A percentile compares a stretch with the other conserved stretches of the same genome.
phyloP scores from a whole-genome alignment of 2,113 vertebrate genomes.

The Thoracochromis brauschi region DNA sequence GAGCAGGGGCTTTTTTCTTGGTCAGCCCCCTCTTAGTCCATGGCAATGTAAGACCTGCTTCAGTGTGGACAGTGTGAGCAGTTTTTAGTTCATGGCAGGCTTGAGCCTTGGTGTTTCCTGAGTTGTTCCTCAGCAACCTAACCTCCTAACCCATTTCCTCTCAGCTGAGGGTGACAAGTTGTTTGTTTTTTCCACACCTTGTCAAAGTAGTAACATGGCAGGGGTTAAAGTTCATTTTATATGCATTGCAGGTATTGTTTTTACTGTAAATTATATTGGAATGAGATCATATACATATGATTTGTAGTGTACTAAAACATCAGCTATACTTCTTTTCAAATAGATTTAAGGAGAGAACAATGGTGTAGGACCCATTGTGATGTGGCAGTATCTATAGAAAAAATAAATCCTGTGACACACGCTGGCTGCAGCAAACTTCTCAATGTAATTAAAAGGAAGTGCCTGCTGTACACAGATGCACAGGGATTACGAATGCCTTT shows the following conservation, averaged over 20 bases:
- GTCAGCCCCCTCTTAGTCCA: background rate
- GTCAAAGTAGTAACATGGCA: background rate
- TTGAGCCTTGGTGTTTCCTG: background rate
- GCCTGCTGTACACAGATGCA: background rate
- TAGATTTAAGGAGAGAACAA: background rate
- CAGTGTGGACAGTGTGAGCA: background rate
- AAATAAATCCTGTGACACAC: background rate
- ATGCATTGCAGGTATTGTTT: background rate
- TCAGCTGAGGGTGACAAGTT: background rate
- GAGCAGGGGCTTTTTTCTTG: background rate
- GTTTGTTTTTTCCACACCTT: background rate
- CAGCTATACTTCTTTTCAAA: background rate
- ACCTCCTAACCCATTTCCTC: background rate
- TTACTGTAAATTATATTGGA: background rate
- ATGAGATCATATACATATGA: background rate
- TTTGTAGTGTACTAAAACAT: background rate
- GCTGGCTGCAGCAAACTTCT: background rate
- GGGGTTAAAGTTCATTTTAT: background rate
- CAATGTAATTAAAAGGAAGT: constrained; percentile 14
- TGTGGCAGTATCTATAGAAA: background rate
- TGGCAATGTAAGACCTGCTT: background rate
- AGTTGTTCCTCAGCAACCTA: background rate
- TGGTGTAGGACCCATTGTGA: background rate
- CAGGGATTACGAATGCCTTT: constrained; percentile 30
- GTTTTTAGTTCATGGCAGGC: background rate